Evolutionary conservation across 2,797 vertebrate species (phyloP), one percentile per base, ranked within the genome.

Genomic region (Caiman crocodilus): DNA sequence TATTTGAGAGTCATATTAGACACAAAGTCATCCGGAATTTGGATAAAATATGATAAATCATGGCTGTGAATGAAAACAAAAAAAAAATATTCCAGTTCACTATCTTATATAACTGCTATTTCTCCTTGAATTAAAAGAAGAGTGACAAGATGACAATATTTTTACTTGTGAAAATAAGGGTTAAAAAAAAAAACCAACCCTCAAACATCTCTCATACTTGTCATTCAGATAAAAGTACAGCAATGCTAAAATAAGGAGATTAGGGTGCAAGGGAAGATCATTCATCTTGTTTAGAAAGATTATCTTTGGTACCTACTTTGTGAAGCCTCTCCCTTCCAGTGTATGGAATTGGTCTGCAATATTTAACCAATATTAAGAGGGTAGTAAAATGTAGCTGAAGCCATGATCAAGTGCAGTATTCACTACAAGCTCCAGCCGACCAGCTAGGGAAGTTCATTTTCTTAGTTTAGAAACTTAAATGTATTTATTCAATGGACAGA

Each of bases 401-500:
- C 6, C 16, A 76, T 71, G 50, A 25, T 50, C 5, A 82, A 77
- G 7, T 60, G 14, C 86, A n/a, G 77, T 82, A 30, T 23, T 8
- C 21, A 50, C 3, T 35, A 59, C 13, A 26, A 63, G 65, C 13
- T 57, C 20, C 8, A 56, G 12, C 56, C 69, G 60, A 90, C 63
- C 28, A 65, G 63, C 84, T 82, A 77, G 57, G n/a, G 77, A 83
- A 59, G 55, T 84, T 76, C 73, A 55, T 90, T 92, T 16, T 28
- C 83, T 57, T 77, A 25, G 76, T 92, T 74, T 28, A 74, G 73
- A 93, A 95, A 81, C 2, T 79, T 65, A 23, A 26, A 74, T 81
- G 76, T 79, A 60, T 94, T 92, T 95, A 76, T 76, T 32, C 76
- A 86, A 73, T 17, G 86, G 20, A 85, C 67, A 21, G 63, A 79